Base-by-base conservation (phyloP, 2,797 vertebrate genomes). In the Lepidocolaptes lacrymiger region DNA sequence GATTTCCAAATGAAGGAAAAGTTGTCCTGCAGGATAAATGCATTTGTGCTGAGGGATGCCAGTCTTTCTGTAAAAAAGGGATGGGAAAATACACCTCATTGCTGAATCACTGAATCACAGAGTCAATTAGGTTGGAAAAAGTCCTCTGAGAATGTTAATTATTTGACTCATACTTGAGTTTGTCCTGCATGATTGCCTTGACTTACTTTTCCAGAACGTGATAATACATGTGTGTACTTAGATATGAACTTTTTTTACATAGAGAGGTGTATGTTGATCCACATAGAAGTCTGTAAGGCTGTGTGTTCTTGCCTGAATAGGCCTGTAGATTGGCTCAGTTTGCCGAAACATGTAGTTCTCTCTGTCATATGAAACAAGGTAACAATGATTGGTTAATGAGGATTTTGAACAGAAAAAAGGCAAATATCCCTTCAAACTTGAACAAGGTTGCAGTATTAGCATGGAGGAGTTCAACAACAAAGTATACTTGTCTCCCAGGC, bases 41-140 rank as follows among this genome's bases (percentile, higher is more conserved):
- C 32, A 52, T 30, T 80, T 39, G 11, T 44, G 43, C 20, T 0
- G 0, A 67, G 22, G 4, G 18, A 55, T 36, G 61, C 8, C 48
- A 72, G 14, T 32, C 21, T 30, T 80, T 69, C 61, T 0, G 1
- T 22, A 48, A 52, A 19, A 69, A 82, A 88, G 43, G 27, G 9
- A 61, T 63, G 28, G 56, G 52, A 81, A 88, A 86, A 91, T 15
- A 44, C 0, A 3, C 6, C 13, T 75, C 11, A 67, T 0, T 17
- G 12, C 14, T 86, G 21, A 58, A 54, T 54, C 52, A 54, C 52
- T 32, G 26, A 54, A 52, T 52, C 27, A 52, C 51, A 52, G 52
- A 32, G 30, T 54, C 30, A 54, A 54, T 54, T 54, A 54, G 28
- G 52, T 54, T 54, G 28, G 52, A 20, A 54, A 54, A 19, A 52